phyloP scores from a whole-genome alignment of 2,888 invertebrate genomes.

The Lamproptera curius region DNA sequence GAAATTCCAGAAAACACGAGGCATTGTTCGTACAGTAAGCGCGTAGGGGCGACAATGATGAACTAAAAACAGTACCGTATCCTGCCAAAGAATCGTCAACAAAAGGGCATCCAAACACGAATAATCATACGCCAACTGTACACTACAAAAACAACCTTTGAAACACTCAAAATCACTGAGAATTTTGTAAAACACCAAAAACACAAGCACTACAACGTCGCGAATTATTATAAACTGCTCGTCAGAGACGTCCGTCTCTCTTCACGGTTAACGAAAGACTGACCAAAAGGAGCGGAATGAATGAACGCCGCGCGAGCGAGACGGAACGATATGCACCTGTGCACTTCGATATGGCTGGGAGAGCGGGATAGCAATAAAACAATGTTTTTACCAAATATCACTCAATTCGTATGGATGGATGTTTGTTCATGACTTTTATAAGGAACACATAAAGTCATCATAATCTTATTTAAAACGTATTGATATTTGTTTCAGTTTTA shows the following conservation, averaged over 20 bases:
- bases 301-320: constrained; percentile 53
- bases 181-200: constrained; percentile 24
- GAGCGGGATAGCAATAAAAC: constrained; percentile 63
- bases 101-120: constrained; percentile 50
- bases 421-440: too few species aligned
- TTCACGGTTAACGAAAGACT: constrained; percentile 49
- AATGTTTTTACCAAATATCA: too few species aligned
- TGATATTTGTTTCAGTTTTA: too few species aligned
- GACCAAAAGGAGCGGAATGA: constrained; percentile 40
- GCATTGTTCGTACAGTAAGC: too few species aligned
- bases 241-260: constrained; percentile 33
- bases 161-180: constrained; percentile 28
- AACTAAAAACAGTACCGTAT: constrained; percentile 37
- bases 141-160: constrained; percentile 27
- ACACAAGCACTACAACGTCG: constrained; percentile 34
- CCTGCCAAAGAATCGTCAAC: constrained; percentile 35
- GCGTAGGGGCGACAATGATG: constrained; percentile 17
- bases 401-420: too few species aligned
- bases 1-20: too few species aligned
- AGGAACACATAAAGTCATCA: too few species aligned
- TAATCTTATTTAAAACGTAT: too few species aligned
- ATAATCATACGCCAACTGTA: constrained; percentile 33
- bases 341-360: constrained; percentile 64
- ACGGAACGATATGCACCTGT: constrained; percentile 67
- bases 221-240: constrained; percentile 34